These are phyloP conservation scores for Leptinotarsa peninsularis DNA, from an alignment of 2,888 invertebrate species.

Conservation along the genomic window DNA sequence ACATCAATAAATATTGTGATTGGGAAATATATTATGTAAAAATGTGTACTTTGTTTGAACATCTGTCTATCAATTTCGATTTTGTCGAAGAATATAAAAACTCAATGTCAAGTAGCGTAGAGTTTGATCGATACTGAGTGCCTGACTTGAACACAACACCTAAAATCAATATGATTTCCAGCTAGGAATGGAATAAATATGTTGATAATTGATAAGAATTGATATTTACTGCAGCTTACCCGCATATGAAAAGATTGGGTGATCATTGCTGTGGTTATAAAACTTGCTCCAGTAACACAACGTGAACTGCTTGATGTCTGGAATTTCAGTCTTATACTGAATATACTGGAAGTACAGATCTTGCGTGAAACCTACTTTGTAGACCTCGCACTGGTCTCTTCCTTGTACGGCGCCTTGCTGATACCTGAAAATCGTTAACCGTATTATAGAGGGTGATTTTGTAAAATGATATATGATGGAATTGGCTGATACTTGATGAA, in stretches of 20 bases:
- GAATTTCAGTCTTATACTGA: slow-evolving; percentile 78
- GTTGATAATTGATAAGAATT: background rate
- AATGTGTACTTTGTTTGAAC: no score
- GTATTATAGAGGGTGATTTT: slow-evolving; percentile 11
- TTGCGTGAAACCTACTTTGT: slow-evolving; percentile 72
- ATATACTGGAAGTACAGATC: slow-evolving; percentile 77
- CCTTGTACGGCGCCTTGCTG: slow-evolving; percentile 53
- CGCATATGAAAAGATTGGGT: slow-evolving; percentile 85
- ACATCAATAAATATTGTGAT: no score
- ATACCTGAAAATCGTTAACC: slow-evolving; percentile 36
- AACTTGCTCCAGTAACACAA: slow-evolving; percentile 87
- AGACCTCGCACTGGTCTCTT: slow-evolving; percentile 67
- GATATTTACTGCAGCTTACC: slow-evolving; percentile 68
- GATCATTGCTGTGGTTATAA: slow-evolving; percentile 84
- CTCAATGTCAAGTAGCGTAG: background rate
- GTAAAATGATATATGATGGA: background rate
- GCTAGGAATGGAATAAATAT: background rate
- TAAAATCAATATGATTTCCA: no score
- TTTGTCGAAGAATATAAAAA: background rate
- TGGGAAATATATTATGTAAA: no score
- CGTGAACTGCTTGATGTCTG: slow-evolving; percentile 85
- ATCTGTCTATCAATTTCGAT: no score
- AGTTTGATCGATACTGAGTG: background rate
- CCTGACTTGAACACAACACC: background rate
- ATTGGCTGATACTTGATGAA: no score